Evolutionary conservation across 2,888 invertebrate genomes (phyloP).

Genomic region (Colletes collaris): DNA sequence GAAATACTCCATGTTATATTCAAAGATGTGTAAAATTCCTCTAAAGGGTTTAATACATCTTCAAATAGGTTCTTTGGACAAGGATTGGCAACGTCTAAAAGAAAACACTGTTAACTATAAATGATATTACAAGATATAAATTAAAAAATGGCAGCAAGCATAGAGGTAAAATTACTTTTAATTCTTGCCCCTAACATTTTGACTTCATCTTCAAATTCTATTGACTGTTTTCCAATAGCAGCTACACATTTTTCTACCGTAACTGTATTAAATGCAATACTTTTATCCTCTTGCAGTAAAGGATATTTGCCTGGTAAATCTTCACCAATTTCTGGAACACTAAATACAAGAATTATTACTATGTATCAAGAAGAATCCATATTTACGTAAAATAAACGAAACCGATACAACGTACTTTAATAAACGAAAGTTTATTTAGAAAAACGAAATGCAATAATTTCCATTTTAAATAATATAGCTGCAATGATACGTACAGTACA

Average conservation of each 20-base stretch:
- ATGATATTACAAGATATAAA: not conserved
- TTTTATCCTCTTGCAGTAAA: conserved; percentile 88
- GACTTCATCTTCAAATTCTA: conserved; percentile 91
- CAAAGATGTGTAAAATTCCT: conserved; percentile 88
- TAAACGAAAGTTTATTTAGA: not conserved
- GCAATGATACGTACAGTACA: conserved; percentile 86
- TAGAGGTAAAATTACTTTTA: conserved; percentile 77
- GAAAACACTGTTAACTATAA: conserved; percentile 4
- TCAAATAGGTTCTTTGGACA: conserved; percentile 85
- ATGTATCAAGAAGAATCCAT: no score
- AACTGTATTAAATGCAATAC: conserved; percentile 92
- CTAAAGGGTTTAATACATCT: conserved; percentile 89
- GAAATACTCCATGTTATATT: conserved; percentile 94
- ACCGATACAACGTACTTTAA: not conserved
- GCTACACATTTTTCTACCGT: conserved; percentile 93
- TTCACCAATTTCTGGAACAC: conserved; percentile 91
- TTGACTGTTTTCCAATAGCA: conserved; percentile 91
- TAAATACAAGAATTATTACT: conserved; percentile 20
- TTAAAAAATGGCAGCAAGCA: not conserved
- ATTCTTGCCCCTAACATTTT: conserved; percentile 87
- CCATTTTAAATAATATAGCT: not conserved
- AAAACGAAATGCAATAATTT: conserved; percentile 2
- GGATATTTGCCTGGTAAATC: conserved; percentile 91
- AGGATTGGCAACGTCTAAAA: conserved; percentile 58
- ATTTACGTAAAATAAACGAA: no score